Percentiles rank a stretch among this genome's conserved stretches.
These are phyloP conservation scores for Scotopteryx bipunctaria DNA, from an alignment of 2,888 invertebrate species.

Conservation along the genomic window DNA sequence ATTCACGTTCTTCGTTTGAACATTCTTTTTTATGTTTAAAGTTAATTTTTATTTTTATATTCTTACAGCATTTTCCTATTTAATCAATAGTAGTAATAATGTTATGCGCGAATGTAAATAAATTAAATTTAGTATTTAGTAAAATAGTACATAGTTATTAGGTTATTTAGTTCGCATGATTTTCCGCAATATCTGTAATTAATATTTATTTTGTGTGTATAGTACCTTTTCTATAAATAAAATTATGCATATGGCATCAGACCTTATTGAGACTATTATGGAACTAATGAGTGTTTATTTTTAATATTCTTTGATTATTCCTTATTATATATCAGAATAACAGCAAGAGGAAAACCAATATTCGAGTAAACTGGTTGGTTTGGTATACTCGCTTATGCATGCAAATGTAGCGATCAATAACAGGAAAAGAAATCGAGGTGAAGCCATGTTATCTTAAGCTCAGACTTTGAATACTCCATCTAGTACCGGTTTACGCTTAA, in stretches of 20 bases:
- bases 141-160: too few relatives aligned
- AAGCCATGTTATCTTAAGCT: slow-evolving; percentile 38
- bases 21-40: not conserved
- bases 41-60: not conserved
- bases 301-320: not conserved
- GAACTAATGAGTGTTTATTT: not conserved
- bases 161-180: too few relatives aligned
- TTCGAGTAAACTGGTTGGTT: slow-evolving; percentile 43
- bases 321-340: slow-evolving; percentile 41
- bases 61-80: slow-evolving; percentile 3
- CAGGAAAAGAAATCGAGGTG: slow-evolving; percentile 60
- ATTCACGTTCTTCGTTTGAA: not conserved
- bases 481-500: slow-evolving; percentile 39
- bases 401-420: slow-evolving; percentile 46
- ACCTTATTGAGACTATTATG: not conserved
- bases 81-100: not conserved
- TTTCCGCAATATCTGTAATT: too few relatives aligned
- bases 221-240: not conserved
- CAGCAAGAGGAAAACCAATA: slow-evolving; percentile 46
- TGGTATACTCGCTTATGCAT: slow-evolving; percentile 38
- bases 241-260: too few relatives aligned
- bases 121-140: not conserved
- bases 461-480: slow-evolving; percentile 22
- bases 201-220: too few relatives aligned
- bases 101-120: not conserved